phyloP scores from a whole-genome alignment of 2,113 vertebrate genomes.

The Piprites chloris region DNA sequence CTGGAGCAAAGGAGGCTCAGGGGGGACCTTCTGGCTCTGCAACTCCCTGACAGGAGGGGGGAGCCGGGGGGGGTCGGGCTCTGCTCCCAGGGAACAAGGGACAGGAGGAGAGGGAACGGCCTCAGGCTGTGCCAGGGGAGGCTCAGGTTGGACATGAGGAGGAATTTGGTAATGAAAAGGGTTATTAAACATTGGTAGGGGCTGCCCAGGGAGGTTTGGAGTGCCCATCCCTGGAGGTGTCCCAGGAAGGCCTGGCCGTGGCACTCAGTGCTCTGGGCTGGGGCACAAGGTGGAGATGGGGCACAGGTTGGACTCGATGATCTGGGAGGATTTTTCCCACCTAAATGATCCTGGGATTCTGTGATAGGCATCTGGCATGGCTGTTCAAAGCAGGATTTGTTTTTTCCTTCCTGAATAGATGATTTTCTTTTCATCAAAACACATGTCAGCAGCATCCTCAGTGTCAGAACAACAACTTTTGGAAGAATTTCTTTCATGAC shows the following conservation, averaged over 20 bases:
- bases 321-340: rapidly evolving
- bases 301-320: rapidly evolving
- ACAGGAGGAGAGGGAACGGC: neutral
- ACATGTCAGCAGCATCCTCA: rapidly evolving
- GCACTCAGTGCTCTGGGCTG: neutral
- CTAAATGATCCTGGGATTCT: neutral
- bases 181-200: rapidly evolving
- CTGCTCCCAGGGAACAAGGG: neutral
- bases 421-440: neutral
- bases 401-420: neutral
- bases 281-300: neutral
- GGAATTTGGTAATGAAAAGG: rapidly evolving
- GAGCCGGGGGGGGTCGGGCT: rapidly evolving
- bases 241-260: neutral
- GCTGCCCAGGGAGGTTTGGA: neutral
- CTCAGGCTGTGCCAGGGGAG: neutral
- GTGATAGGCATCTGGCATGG: neutral
- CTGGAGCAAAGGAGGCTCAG: neutral
- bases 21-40: rapidly evolving
- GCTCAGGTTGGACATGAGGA: rapidly evolving
- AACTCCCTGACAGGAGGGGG: neutral
- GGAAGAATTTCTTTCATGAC: neutral
- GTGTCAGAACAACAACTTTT: neutral
- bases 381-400: neutral
- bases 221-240: neutral